phyloP scores from a whole-genome alignment of 2,113 vertebrate species.

The Eidolon helvum region DNA sequence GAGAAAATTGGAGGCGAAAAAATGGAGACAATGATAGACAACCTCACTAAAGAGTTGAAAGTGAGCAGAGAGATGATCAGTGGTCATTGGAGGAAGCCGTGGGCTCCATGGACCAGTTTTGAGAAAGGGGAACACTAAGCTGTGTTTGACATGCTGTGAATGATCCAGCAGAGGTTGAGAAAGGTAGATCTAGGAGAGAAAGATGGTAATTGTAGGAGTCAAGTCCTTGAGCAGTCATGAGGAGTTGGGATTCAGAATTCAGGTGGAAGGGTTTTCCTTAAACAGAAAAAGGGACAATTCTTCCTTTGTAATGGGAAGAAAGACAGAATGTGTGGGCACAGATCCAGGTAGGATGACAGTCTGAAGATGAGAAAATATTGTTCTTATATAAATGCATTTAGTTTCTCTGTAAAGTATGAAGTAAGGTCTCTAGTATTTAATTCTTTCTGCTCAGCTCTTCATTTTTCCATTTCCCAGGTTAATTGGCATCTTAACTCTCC shows the following conservation, averaged over 20 bases:
- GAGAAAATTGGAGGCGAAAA: background rate
- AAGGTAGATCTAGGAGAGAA: background rate
- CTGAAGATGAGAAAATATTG: background rate
- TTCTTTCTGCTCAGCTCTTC: background rate
- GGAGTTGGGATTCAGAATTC: background rate
- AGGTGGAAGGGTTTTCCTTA: background rate
- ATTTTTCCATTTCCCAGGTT: background rate
- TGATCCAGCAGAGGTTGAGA: background rate
- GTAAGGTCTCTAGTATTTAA: background rate
- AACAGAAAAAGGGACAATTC: background rate
- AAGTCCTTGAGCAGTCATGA: background rate
- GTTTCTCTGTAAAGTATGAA: background rate
- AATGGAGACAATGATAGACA: background rate
- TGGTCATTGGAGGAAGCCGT: background rate
- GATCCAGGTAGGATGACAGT: background rate
- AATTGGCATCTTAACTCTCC: background rate
- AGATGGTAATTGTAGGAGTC: background rate
- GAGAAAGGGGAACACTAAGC: background rate
- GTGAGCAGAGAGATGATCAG: background rate
- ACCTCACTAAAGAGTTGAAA: background rate
- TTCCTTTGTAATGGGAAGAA: background rate
- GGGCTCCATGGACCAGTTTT: background rate
- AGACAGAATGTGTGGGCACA: background rate
- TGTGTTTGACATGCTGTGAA: background rate
- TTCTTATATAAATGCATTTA: background rate